These are phyloP conservation scores for Gonocerus acuteangulatus DNA, from an alignment of 2,888 invertebrate genomes.

Conservation along the genomic window DNA sequence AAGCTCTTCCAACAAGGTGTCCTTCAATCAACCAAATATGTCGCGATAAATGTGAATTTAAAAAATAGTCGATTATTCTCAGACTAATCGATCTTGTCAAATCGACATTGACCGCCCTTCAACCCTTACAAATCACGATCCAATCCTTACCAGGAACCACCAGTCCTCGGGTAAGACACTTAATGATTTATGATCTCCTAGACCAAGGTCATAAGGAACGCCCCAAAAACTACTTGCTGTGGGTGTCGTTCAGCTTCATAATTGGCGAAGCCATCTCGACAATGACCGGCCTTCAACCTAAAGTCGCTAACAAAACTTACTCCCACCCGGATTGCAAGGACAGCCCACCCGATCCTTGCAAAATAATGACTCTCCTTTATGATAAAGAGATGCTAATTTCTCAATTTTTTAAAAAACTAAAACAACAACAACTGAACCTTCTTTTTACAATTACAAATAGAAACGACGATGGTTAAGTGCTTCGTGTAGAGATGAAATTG, in stretches of 20 bases:
- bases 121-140: neutral
- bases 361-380: slow-evolving; percentile 16
- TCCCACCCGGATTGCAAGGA: slow-evolving; percentile 3
- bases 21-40: no score
- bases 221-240: neutral
- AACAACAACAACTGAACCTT: no score
- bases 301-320: neutral
- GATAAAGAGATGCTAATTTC: slow-evolving; percentile 13
- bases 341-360: neutral
- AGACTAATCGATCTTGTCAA: no score
- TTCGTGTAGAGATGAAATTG: no score
- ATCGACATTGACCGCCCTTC: slow-evolving; percentile 2
- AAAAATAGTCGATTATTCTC: no score
- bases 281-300: neutral
- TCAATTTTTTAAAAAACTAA: slow-evolving; percentile 6
- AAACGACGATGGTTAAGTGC: no score
- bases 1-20: no score
- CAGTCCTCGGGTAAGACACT: no score
- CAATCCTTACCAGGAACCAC: no score
- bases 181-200: no score
- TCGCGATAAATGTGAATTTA: no score
- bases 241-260: neutral
- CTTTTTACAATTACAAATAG: no score
- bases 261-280: neutral
- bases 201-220: neutral